A percentile compares a stretch with the other conserved stretches of the same genome.
Evolutionary conservation across 2,797 vertebrate species (phyloP).

Genomic region (Lemur catta): DNA sequence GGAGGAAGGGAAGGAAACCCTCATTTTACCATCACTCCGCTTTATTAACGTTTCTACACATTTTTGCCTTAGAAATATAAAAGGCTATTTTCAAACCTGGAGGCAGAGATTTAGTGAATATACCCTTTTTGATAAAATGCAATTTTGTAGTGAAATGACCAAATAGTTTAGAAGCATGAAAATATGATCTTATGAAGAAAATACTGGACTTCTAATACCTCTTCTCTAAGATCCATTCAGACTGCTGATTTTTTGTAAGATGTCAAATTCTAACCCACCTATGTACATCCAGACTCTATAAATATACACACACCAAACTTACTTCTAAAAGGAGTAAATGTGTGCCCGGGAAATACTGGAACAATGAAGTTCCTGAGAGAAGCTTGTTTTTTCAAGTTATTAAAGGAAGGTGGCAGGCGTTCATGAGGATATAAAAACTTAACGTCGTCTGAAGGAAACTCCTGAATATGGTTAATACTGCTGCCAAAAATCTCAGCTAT

Average conservation of each 20-base stretch:
- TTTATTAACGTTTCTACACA: not conserved
- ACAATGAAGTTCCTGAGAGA: slow-evolving; percentile 81
- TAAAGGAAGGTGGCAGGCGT: slow-evolving; percentile 83
- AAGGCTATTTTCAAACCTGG: slow-evolving; percentile 60
- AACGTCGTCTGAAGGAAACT: slow-evolving; percentile 83
- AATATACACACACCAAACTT: slow-evolving; percentile 78
- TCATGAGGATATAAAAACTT: slow-evolving; percentile 83
- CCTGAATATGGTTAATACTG: slow-evolving; percentile 81
- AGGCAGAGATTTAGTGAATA: slow-evolving; percentile 59
- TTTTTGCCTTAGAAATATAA: slow-evolving; percentile 48
- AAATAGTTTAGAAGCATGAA: slow-evolving; percentile 58
- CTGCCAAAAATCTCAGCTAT: slow-evolving; percentile 86
- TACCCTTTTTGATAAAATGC: slow-evolving; percentile 19
- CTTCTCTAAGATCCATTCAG: slow-evolving; percentile 77
- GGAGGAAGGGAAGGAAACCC: not conserved
- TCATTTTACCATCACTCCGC: not conserved
- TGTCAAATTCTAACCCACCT: slow-evolving; percentile 72
- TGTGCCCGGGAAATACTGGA: slow-evolving; percentile 75
- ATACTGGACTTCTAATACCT: slow-evolving; percentile 70
- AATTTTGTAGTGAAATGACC: slow-evolving; percentile 59
- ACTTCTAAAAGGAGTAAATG: slow-evolving; percentile 77
- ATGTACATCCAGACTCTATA: slow-evolving; percentile 76
- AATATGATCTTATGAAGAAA: slow-evolving; percentile 75
- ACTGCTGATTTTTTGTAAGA: slow-evolving; percentile 77
- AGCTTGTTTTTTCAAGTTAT: slow-evolving; percentile 82